A percentile compares a stretch with the other conserved stretches of the same genome.
Evolutionary conservation across 2,797 vertebrate genomes (phyloP).

Genomic region (Neomorphus geoffroyi): DNA sequence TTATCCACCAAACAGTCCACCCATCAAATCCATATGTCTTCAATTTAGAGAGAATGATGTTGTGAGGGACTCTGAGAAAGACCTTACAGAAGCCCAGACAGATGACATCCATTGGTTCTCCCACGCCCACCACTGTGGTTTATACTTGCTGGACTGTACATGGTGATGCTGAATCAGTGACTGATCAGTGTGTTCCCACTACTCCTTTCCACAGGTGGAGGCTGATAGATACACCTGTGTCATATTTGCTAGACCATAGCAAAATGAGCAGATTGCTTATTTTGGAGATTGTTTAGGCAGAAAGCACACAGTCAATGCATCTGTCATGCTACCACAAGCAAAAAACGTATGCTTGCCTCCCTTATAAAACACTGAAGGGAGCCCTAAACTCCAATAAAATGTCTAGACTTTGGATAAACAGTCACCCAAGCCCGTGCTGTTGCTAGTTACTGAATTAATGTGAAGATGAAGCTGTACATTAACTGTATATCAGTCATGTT

Average conservation of each 20-base stretch:
- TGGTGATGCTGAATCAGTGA: not conserved
- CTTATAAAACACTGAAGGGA: conserved; percentile 43
- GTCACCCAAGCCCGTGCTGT: not conserved
- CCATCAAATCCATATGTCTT: too few species aligned
- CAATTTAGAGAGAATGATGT: too few species aligned
- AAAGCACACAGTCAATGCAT: not conserved
- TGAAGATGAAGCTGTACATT: not conserved
- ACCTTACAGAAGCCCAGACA: too few species aligned
- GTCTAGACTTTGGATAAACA: conserved; percentile 67
- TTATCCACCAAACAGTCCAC: too few species aligned
- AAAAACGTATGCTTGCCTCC: not conserved
- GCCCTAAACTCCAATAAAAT: conserved; percentile 42
- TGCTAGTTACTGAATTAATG: conserved; percentile 17
- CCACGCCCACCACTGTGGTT: too few species aligned
- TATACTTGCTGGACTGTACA: accelerated
- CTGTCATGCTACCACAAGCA: not conserved
- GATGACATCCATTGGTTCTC: too few species aligned
- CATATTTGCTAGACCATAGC: not conserved
- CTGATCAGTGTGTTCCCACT: not conserved
- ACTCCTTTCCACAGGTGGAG: not conserved
- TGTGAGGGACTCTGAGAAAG: too few species aligned
- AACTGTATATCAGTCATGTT: not conserved
- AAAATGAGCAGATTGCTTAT: not conserved
- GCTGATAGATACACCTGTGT: not conserved
- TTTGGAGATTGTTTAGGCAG: not conserved